Base-by-base conservation (phyloP, 2,797 vertebrate genomes). In the Micrastur ruficollis region DNA sequence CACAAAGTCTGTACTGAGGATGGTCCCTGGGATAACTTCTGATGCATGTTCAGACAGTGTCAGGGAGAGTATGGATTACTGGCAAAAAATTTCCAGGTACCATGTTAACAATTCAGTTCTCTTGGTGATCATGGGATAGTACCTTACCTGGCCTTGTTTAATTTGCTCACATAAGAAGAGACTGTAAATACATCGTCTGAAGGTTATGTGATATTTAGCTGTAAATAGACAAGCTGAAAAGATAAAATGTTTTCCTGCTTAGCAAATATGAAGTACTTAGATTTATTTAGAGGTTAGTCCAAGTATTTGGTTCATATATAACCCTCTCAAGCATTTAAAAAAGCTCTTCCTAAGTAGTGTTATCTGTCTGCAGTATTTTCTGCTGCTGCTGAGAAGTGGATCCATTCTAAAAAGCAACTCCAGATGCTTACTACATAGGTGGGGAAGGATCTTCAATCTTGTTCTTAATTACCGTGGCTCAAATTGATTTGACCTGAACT, bases 401-500 rank as follows among this genome's bases (percentile, higher is more conserved):
- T 95, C 71, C 63, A 29, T 89, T 84, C 55, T 81, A 75, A 85
- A 94, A 81, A 59, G 34, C 36, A 83, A 61, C 89, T 97, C 66
- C 92, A 97, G 83, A 89, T 94, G 87, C 73, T 95, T 80, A 61
- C 75, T 90, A 73, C 4, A 8, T 89, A 95, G 86, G 92, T 92
- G 90, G 76, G 53, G 79, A 96, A 94, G 79, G 90, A 94, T 97
- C 97, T 97, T 97, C 96, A 96, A 81, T 97, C 97, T 97, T 97
- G 29, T 86, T 96, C 90, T 97, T 98, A 98, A 97, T 98, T 97
- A 97, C 94, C 91, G 75, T 91, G 90, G 89, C 89, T 97, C 79
- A 96, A 92, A 97, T 97, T 97, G 97, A 97, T 97, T 97, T 98
- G 95, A 97, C 97, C 95, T 97, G 95, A 97, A 95, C 93, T 93